Percentiles rank a stretch among this genome's conserved stretches.
Conservation (phyloP, 2,797 vertebrate genomes). For the Todus mexicanus region DNA sequence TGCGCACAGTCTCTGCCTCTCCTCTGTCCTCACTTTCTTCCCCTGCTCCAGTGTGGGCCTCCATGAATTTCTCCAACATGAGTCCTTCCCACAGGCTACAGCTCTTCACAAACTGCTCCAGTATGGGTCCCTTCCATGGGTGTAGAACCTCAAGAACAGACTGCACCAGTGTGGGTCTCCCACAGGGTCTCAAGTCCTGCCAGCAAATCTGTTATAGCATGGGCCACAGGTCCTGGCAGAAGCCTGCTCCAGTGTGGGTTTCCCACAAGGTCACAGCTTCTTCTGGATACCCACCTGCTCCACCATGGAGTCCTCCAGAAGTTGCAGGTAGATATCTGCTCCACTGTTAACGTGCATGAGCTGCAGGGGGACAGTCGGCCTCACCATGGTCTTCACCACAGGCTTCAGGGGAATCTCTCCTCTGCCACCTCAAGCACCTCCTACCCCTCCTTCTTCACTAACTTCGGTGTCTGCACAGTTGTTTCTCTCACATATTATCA, state of each 20-base stretch:
- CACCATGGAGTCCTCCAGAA: background rate
- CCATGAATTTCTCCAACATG: too few species aligned
- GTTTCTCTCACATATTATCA: background rate
- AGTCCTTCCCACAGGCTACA: background rate
- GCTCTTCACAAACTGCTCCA: background rate
- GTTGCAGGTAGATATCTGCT: background rate
- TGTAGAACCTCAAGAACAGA: too few species aligned
- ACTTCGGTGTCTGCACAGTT: background rate
- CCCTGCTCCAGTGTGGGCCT: background rate
- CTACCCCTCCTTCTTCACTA: background rate
- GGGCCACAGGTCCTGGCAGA: background rate
- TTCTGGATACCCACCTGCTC: background rate
- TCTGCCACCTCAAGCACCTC: fast-evolving
- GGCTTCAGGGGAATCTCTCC: background rate
- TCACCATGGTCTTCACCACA: background rate
- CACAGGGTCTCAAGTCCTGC: too few species aligned
- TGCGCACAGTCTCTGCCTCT: background rate
- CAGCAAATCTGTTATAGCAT: too few species aligned
- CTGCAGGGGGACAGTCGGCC: background rate
- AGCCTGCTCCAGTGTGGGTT: background rate
- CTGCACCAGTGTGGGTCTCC: background rate
- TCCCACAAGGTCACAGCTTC: background rate
- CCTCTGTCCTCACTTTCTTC: background rate
- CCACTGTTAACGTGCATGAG: background rate
- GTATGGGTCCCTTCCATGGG: fast-evolving